Evolutionary conservation across 2,888 invertebrate genomes (phyloP).

Genomic region (Zonitis immaculata): DNA sequence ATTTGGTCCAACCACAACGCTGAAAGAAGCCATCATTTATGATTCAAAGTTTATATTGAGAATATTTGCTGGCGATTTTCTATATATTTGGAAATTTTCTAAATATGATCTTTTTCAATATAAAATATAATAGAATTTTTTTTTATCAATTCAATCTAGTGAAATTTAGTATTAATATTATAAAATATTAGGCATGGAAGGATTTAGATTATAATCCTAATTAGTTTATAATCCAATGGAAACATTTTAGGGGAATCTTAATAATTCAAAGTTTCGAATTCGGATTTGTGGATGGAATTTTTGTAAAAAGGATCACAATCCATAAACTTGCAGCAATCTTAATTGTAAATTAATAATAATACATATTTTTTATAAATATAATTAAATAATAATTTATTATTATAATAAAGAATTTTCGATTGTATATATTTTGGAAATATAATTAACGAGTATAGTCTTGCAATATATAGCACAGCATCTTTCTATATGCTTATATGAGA

Average conservation of each 20-base stretch:
- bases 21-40: no score
- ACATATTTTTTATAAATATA: no score
- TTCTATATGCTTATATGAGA: neutral
- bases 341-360: neutral
- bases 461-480: neutral
- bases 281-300: neutral
- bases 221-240: slow-evolving; percentile 9
- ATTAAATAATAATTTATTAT: no score
- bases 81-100: no score
- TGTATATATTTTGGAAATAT: no score
- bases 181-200: neutral
- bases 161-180: neutral
- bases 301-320: neutral
- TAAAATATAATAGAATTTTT: no score
- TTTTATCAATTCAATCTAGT: no score
- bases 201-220: slow-evolving; percentile 6
- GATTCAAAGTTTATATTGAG: neutral
- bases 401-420: no score
- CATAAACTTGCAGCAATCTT: no score
- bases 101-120: no score
- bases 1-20: slow-evolving; percentile 3
- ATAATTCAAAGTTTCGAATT: neutral
- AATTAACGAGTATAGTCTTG: neutral
- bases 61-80: no score
- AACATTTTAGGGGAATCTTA: neutral